phyloP scores from a whole-genome alignment of 2,113 vertebrate species.

The Hemiscyllium ocellatum region DNA sequence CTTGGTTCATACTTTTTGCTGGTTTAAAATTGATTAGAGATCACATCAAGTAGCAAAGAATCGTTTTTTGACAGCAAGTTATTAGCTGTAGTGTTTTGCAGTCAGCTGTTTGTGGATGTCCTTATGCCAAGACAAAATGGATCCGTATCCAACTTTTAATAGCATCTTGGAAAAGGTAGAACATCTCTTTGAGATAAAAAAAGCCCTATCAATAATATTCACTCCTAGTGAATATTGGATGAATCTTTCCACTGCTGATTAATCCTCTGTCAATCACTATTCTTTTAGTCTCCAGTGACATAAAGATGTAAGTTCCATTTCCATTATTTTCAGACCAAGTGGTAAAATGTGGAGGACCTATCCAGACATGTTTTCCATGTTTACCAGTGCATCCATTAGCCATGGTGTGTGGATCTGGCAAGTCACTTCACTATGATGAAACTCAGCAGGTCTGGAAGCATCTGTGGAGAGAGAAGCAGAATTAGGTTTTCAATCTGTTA shows the following conservation, averaged over 20 bases:
- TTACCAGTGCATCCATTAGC: not conserved
- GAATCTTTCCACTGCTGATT: not conserved
- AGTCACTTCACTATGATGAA: not conserved
- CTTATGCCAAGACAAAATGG: not conserved
- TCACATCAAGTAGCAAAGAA: not conserved
- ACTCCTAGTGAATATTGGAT: no score
- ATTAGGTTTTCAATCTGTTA: no score
- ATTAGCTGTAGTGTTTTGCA: not conserved
- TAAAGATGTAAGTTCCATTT: not conserved
- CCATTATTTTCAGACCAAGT: not conserved
- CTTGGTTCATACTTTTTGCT: not conserved
- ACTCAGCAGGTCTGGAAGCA: no score
- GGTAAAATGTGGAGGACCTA: not conserved
- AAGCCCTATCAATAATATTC: no score
- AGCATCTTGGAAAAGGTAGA: not conserved
- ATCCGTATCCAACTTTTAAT: not conserved
- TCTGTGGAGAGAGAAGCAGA: no score
- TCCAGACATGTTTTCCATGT: not conserved
- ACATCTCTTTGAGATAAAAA: no score
- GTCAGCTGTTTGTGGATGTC: not conserved
- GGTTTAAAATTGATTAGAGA: not conserved
- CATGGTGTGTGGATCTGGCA: constrained; percentile 2
- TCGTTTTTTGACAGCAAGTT: not conserved
- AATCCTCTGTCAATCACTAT: not conserved
- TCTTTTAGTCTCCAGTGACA: not conserved